These are phyloP conservation scores for Saturnia japonica DNA, from an alignment of 2,888 invertebrate species.

Conservation along the genomic window DNA sequence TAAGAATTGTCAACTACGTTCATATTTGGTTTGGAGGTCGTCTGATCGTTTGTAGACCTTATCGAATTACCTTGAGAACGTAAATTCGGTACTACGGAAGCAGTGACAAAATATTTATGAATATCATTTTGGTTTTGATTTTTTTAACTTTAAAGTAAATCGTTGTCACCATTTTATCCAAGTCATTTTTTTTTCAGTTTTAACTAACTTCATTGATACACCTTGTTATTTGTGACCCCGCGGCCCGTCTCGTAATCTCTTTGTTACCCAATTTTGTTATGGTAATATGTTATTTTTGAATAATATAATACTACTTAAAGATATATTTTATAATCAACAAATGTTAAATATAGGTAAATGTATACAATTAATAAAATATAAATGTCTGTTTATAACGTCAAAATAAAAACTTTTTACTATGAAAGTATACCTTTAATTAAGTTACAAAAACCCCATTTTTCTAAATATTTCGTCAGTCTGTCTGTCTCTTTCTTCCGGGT, in stretches of 20 bases:
- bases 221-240: neutral
- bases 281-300: neutral
- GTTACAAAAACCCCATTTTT: no score
- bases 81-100: neutral
- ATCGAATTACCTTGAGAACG: neutral
- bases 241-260: neutral
- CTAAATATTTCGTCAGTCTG: no score
- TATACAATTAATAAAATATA: no score
- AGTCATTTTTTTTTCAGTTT: neutral
- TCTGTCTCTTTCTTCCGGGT: no score
- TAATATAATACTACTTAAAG: neutral
- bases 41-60: conserved; percentile 1
- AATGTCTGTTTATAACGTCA: no score
- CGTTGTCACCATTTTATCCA: no score
- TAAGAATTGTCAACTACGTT: neutral
- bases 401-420: no score
- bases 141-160: neutral
- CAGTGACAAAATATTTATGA: neutral
- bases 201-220: neutral
- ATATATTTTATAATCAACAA: no score
- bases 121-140: no score
- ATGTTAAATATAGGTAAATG: no score
- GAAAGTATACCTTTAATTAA: no score
- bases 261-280: neutral
- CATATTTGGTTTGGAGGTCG: neutral